Conservation (phyloP, 2,797 vertebrate species). For the Allobates femoralis region DNA sequence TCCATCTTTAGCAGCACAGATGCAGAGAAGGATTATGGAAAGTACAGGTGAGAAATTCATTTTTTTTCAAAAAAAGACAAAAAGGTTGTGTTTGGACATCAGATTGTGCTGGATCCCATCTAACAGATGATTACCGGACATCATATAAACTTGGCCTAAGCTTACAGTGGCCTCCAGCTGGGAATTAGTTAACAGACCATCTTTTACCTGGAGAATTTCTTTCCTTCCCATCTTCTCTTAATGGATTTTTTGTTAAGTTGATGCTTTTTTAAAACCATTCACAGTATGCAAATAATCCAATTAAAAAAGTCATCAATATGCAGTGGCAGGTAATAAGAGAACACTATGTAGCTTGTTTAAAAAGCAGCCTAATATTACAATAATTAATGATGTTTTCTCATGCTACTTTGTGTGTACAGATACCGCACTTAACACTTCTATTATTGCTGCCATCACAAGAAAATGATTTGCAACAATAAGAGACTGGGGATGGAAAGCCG, state of each 20-base stretch:
- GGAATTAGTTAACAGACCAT: slow-evolving; percentile 9
- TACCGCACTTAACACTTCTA: slow-evolving; percentile 48
- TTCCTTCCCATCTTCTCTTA: slow-evolving; percentile 33
- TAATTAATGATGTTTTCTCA: slow-evolving; percentile 56
- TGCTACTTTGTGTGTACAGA: slow-evolving; percentile 35
- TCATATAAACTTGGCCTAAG: no score
- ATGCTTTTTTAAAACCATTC: slow-evolving; percentile 27
- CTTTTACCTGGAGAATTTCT: background rate
- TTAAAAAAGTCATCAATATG: slow-evolving; percentile 60
- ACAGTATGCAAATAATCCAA: slow-evolving; percentile 58
- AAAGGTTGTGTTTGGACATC: no score
- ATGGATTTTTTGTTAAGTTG: slow-evolving; percentile 3
- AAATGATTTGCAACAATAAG: slow-evolving; percentile 29
- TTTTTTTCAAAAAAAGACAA: no score
- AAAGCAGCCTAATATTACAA: slow-evolving; percentile 53
- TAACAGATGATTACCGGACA: no score
- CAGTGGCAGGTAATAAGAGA: slow-evolving; percentile 55
- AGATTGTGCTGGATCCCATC: no score
- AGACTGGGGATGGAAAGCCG: slow-evolving; percentile 1
- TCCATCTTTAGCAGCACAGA: no score
- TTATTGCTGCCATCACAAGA: slow-evolving; percentile 2
- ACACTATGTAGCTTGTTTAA: slow-evolving; percentile 22
- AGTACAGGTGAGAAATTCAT: no score
- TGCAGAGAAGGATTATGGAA: no score
- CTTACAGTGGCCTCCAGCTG: background rate